These are phyloP conservation scores for Diarsia rubi DNA, from an alignment of 2,888 invertebrate species.

Conservation along the genomic window DNA sequence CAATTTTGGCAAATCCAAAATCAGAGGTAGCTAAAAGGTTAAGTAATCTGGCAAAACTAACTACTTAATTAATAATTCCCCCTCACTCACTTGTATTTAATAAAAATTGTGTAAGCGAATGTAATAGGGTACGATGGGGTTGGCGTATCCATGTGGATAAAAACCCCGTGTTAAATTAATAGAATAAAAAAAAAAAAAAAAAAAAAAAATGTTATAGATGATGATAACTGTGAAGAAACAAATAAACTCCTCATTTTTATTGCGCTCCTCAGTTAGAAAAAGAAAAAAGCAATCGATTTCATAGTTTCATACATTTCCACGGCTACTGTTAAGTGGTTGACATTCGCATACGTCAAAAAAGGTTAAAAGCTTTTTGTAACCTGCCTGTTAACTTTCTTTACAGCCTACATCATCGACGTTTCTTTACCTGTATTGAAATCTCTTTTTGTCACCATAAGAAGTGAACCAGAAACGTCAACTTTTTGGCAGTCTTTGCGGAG, in stretches of 20 bases:
- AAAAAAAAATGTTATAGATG: constrained; percentile 3
- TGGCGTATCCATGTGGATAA: no score
- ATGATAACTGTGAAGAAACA: not conserved
- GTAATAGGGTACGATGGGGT: no score
- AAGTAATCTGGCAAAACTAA: no score
- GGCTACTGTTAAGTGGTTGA: not conserved
- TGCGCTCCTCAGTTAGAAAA: no score
- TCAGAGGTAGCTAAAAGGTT: no score
- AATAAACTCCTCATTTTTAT: not conserved
- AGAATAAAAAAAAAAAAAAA: no score
- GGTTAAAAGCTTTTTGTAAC: not conserved
- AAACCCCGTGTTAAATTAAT: no score
- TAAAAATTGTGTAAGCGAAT: no score
- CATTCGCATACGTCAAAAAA: not conserved
- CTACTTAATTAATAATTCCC: no score
- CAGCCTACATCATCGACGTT: not conserved
- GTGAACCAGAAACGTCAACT: constrained; percentile 13
- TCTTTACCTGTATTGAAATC: not conserved
- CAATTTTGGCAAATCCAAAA: no score
- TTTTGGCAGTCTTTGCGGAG: not conserved
- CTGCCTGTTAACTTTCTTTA: not conserved
- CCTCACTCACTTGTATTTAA: no score
- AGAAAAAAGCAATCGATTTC: not conserved
- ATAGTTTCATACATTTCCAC: no score
- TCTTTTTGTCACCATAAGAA: not conserved